Percentiles rank a stretch among this genome's conserved stretches.
phyloP scores from a whole-genome alignment of 2,888 invertebrate species.

The Leuctra nigra region DNA sequence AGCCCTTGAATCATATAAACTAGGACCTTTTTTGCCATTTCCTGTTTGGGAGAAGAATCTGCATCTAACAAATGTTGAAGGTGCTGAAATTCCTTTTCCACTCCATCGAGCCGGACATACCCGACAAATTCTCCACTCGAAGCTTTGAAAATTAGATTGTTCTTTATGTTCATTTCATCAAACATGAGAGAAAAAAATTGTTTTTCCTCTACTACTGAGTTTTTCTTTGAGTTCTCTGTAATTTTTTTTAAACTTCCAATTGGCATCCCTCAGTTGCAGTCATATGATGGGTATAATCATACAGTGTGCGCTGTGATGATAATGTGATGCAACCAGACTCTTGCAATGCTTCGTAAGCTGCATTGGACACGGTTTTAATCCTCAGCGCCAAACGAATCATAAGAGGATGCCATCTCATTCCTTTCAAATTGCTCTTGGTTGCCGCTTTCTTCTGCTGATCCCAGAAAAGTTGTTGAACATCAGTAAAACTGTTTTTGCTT shows the following conservation, averaged over 20 bases:
- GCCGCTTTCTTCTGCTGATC: conserved; percentile 7
- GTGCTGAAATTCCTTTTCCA: not conserved
- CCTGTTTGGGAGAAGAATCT: not conserved
- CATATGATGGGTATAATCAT: conserved; percentile 4
- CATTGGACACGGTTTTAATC: not conserved
- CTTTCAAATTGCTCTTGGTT: not conserved
- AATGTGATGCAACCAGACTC: not conserved
- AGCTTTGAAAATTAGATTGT: not conserved
- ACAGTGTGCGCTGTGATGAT: conserved; percentile 3
- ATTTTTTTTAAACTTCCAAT: not conserved
- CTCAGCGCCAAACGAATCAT: conserved; percentile 2
- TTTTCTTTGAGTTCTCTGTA: not conserved
- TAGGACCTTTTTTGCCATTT: conserved; percentile 9
- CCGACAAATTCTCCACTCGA: conserved; percentile 1
- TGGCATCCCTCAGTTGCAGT: conserved; percentile 1
- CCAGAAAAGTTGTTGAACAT: not conserved
- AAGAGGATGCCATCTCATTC: conserved; percentile 12
- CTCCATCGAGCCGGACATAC: not conserved
- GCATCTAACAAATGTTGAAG: not conserved
- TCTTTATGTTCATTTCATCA: conserved; percentile 11
- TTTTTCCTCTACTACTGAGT: not conserved
- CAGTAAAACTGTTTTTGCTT: not conserved
- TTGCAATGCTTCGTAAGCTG: not conserved
- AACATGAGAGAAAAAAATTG: not conserved
- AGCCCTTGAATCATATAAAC: conserved; percentile 3